These are phyloP conservation scores for Ispidina lecontei DNA, from an alignment of 2,797 vertebrate species.

Conservation along the genomic window DNA sequence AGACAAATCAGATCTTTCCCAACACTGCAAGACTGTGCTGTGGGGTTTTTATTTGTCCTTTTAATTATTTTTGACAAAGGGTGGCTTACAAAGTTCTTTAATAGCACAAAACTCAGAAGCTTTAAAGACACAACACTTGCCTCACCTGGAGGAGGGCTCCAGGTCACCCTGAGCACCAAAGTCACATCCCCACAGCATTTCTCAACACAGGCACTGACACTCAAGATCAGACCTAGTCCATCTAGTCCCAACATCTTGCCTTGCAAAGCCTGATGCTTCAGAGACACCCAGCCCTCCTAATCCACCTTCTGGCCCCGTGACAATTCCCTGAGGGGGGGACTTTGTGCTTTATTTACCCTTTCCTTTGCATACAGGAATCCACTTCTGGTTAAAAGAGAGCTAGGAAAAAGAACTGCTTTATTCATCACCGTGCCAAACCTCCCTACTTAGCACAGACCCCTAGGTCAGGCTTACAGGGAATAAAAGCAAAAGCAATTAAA, in stretches of 20 bases:
- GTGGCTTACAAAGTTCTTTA: neutral
- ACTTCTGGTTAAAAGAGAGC: neutral
- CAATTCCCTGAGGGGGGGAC: neutral
- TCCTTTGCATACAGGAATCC: neutral
- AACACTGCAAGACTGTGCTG: neutral
- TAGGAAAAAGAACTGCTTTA: neutral
- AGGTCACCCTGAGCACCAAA: neutral
- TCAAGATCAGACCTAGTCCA: neutral
- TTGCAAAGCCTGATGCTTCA: neutral
- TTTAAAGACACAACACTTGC: neutral
- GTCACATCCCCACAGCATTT: neutral
- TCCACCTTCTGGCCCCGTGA: rapidly evolving
- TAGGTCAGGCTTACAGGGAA: neutral
- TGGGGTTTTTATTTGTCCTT: neutral
- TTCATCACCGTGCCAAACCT: neutral
- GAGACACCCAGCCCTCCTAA: neutral
- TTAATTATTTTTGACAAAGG: rapidly evolving
- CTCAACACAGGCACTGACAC: neutral
- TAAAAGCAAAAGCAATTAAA: neutral
- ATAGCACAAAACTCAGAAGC: neutral
- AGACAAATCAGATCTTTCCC: neutral
- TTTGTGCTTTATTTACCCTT: neutral
- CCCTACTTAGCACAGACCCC: neutral
- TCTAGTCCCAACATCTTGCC: neutral
- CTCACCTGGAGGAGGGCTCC: neutral